Base-by-base conservation (phyloP, 2,113 vertebrate genomes). In the Prunella fulvescens region DNA sequence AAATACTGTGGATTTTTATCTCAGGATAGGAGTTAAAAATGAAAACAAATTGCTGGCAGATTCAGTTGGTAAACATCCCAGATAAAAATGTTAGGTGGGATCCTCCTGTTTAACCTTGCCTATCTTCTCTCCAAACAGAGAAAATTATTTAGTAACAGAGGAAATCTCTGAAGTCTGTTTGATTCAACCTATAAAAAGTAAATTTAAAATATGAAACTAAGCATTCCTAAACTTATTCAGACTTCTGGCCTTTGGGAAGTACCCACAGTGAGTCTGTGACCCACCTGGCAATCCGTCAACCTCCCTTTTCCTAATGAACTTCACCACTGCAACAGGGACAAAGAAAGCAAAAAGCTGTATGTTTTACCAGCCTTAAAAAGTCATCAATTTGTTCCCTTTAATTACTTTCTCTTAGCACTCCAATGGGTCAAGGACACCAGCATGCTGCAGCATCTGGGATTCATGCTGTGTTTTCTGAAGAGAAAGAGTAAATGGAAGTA, bases 381-480 rank as follows among this genome's bases (percentile, higher is more conserved):
- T 94, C 88, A 81, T 90, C 66, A 93, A 15, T 87, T 91, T 74
- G 53, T 80, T 97, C 81, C 80, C 83, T 94, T 93, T 91, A 94
- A 95, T 97, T 94, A 94, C 82, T 91, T 92, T 91, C 86, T 87
- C 47, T 51, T 35, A 64, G 76, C 88, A 54, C 82, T 94, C 72
- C 81, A 83, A 1, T 35, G 90, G 83, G 88, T 95, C 94, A 97
- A 97, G 94, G 94, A 89, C 92, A 93, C 39, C 70, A 54, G 92
- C 50, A 73, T 5, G n/a, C 66, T 82, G 67, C 93, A 88, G 83
- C 94, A 93, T 85, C 93, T 92, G 95, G 93, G 96, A 96, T 96
- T 96, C 92, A 82, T 42, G 77, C 94, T 85, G 83, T 82, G 95
- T 82, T 77, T 89, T 87, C 97, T 78, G 93, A 96, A 79, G 76